Evolutionary conservation across 2,797 vertebrate species (phyloP), one percentile per base, ranked within the genome.

Genomic region (Avahi laniger): DNA sequence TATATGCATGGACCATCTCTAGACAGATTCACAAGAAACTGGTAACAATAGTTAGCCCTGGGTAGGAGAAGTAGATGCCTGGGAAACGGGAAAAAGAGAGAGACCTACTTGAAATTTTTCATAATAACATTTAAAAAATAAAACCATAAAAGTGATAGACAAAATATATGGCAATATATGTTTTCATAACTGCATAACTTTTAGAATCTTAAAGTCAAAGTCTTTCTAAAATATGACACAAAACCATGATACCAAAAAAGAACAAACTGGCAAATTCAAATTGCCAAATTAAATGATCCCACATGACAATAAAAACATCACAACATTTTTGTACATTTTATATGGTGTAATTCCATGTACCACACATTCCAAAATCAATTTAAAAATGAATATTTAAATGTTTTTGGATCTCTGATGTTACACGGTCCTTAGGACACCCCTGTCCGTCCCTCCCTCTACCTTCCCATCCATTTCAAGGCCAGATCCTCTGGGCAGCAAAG

Each of bases 201-300:
- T 67, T 46, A 43, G 61, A 33, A 79, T 75, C 41, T 91, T 89
- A 86, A 93, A 83, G 61, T 85, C 75, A 83, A 95, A 84, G 20
- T 0, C 17, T 54, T 93, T 93, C 85, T n/a, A 38, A 95, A 92
- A 86, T 38, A 43, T 67, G 69, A 65, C 41, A 80, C 15, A 86
- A 93, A 73, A 65, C 20, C 20, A 41, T 93, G 70, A 67, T 33
- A 33, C 3, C 38, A 67, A 76, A 88, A 95, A 93, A 91, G 8
- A 88, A 79, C 38, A 75, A 59, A 78, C 12, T 48, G 57, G 82
- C 26, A 92, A 87, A 88, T 92, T 84, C 67, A 92, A 73, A 84
- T 81, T 69, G 30, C 35, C 72, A 88, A 72, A 54, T 61, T 76
- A 95, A 90, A 57, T 67, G 48, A 43, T 24, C 75, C 46, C 73